A percentile compares a stretch with the other conserved stretches of the same genome.
These are phyloP conservation scores for Dascillus cervinus DNA, from an alignment of 2,888 invertebrate species.

Conservation along the genomic window DNA sequence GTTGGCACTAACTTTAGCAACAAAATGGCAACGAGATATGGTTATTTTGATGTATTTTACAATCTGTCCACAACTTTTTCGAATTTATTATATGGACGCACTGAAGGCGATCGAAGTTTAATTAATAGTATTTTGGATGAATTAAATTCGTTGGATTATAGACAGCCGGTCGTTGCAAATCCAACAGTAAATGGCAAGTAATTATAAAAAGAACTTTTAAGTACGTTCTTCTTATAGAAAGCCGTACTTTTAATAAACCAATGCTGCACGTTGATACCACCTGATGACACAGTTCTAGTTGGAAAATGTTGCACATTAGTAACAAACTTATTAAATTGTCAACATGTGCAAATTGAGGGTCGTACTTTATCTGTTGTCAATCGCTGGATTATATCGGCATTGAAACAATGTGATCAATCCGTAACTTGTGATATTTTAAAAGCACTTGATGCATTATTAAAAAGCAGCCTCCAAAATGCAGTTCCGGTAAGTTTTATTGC, in stretches of 20 bases:
- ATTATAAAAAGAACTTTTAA: conserved; percentile 6
- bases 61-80: conserved; percentile 33
- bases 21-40: too few species aligned
- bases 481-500: conserved; percentile 16
- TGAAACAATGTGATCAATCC: conserved; percentile 29
- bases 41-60: conserved; percentile 29
- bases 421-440: conserved; percentile 33
- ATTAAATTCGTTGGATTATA: conserved; percentile 55
- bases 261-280: conserved; percentile 35
- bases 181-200: conserved; percentile 33
- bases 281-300: conserved; percentile 48
- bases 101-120: conserved; percentile 42
- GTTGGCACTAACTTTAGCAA: too few species aligned
- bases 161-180: conserved; percentile 33
- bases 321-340: conserved; percentile 47
- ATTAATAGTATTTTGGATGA: conserved; percentile 53
- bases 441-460: conserved; percentile 37
- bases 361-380: conserved; percentile 32
- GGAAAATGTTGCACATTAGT: conserved; percentile 53
- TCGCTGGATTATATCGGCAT: conserved; percentile 37
- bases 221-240: conserved; percentile 29
- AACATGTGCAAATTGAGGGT: conserved; percentile 43
- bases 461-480: conserved; percentile 26
- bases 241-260: conserved; percentile 37
- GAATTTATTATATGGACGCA: conserved; percentile 30